Evolutionary conservation across 2,888 invertebrate species (phyloP), one percentile per base, ranked within the genome.

Genomic region (Drymonia ruficornis): DNA sequence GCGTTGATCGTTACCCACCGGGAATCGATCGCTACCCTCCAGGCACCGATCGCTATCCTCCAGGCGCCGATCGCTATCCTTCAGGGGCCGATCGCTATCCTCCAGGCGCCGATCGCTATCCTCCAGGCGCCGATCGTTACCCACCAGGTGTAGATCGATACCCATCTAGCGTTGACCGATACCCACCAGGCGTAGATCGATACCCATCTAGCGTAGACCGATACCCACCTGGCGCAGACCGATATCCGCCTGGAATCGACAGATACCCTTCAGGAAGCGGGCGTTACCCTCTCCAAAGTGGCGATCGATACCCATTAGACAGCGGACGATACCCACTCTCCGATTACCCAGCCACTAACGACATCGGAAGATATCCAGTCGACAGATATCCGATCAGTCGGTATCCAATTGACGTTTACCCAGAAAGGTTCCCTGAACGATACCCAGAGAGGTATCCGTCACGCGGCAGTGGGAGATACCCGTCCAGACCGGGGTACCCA

Each of bases 1-100:
- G 88, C 0, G 81, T 84, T 8, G 93, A 93, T 70, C 89, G 94
- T 40, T 94, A 93, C 67, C 94, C 94, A 29, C 89, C 86, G 12
- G 87, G 90, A 0, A 83, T 84, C 15, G 84, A 84, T 49, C 78
- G 86, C 36, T 87, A 82, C 54, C 89, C 88, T 1, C 78, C 67
- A 43, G 88, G 90, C 0, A 86, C 83, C 18, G 83, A 83, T 58
- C 76, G 85, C 51, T 86, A 81, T 58, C 87, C 87, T 2, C 78
- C 69, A 58, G 83, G 75, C 61, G 76, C 45, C 56, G 69, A 89
- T 82, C 87, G 93, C 60, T 93, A 90, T 73, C 92, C 93, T 28
- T 66, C 83, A 9, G 79, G 89, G 53, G 55, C 60, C 18, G 83
- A 89, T 66, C 88, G 93, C 50, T 82, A 79, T 53, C 78, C 81